phyloP scores from a whole-genome alignment of 2,888 invertebrate species.

The Serrognathus titanus region DNA sequence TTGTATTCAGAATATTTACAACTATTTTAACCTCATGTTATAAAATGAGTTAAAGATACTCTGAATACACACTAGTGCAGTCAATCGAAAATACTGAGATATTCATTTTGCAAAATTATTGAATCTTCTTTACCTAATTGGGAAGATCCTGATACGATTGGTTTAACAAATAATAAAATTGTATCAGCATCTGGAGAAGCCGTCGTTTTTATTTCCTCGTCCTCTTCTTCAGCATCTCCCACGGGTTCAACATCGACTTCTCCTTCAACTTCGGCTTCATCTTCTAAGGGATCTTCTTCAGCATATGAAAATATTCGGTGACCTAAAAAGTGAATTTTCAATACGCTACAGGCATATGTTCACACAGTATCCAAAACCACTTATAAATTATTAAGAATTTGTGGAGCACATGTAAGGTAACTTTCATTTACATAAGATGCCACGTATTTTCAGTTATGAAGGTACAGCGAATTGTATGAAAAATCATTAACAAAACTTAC shows the following conservation, averaged over 20 bases:
- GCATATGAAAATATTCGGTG: slow-evolving; percentile 56
- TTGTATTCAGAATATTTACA: too few relatives aligned
- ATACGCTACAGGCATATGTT: not conserved
- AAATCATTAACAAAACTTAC: slow-evolving; percentile 56
- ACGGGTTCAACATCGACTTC: slow-evolving; percentile 61
- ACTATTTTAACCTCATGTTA: too few relatives aligned
- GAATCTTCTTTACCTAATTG: slow-evolving; percentile 57
- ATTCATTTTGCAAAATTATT: too few relatives aligned
- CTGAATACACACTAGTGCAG: too few relatives aligned
- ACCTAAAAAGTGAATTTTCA: slow-evolving; percentile 39
- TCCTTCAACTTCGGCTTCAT: slow-evolving; percentile 65
- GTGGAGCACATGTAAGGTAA: too few relatives aligned
- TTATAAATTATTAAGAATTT: not conserved
- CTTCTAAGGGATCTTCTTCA: slow-evolving; percentile 68
- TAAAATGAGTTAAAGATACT: too few relatives aligned
- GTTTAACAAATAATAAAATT: slow-evolving; percentile 83
- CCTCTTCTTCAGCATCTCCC: slow-evolving; percentile 58
- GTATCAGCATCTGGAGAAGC: slow-evolving; percentile 92
- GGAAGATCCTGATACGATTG: slow-evolving; percentile 60
- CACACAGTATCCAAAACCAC: not conserved
- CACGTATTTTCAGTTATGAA: slow-evolving; percentile 47
- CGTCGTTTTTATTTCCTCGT: slow-evolving; percentile 63
- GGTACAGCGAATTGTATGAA: slow-evolving; percentile 28
- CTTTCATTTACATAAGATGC: slow-evolving; percentile 36
- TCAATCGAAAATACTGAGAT: too few relatives aligned